Conservation (phyloP, 2,113 vertebrate genomes). For the Melospiza georgiana region DNA sequence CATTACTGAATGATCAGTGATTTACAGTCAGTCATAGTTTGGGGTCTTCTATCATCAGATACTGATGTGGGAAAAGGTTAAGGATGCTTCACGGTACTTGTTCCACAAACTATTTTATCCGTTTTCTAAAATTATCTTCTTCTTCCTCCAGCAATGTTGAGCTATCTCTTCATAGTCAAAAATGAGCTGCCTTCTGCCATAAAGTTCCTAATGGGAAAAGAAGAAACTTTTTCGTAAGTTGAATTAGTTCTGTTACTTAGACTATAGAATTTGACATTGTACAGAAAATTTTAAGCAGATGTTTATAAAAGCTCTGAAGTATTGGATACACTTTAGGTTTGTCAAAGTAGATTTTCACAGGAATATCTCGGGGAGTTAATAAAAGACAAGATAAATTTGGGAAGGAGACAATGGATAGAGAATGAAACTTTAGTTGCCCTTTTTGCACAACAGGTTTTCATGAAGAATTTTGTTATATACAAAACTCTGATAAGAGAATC, state of each 20-base stretch:
- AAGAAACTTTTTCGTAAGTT: conserved; percentile 74
- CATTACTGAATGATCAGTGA: background rate
- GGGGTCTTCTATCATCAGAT: background rate
- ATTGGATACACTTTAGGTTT: background rate
- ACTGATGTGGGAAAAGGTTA: background rate
- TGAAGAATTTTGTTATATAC: background rate
- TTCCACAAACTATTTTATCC: background rate
- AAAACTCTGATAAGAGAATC: background rate
- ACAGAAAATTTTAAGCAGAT: background rate
- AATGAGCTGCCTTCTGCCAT: conserved; percentile 94
- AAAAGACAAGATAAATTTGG: background rate
- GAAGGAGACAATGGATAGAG: background rate
- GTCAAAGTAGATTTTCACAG: background rate
- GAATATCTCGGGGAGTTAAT: background rate
- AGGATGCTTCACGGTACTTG: background rate
- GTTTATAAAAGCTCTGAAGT: background rate
- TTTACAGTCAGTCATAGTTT: background rate
- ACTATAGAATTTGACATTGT: background rate
- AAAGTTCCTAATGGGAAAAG: conserved; percentile 78
- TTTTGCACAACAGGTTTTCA: background rate
- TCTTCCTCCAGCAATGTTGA: conserved; percentile 88
- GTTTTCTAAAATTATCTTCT: conserved; percentile 58
- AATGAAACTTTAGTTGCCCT: background rate
- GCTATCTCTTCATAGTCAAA: conserved; percentile 97
- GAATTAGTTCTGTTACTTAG: background rate